These are phyloP conservation scores for Falco concolor DNA, from an alignment of 2,797 vertebrate species.

Conservation along the genomic window DNA sequence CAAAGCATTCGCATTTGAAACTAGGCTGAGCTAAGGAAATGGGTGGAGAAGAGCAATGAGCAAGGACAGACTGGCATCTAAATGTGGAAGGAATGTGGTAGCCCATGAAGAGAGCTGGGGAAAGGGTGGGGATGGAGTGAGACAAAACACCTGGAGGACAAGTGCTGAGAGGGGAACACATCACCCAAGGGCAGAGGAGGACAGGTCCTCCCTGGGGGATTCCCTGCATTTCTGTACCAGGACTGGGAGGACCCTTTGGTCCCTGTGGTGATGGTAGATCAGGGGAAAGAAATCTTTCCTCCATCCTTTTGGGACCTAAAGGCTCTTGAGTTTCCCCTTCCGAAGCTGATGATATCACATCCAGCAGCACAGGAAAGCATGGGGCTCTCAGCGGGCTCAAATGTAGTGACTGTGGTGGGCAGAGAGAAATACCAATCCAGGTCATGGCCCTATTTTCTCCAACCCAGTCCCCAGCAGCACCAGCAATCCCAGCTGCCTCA, in stretches of 20 bases:
- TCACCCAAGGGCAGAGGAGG: neutral
- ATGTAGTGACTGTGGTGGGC: neutral
- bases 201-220: neutral
- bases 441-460: neutral
- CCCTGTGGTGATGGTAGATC: neutral
- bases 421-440: neutral
- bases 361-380: neutral
- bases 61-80: neutral
- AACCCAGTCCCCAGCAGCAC: neutral
- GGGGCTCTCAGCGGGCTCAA: accelerated
- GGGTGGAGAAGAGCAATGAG: constrained; percentile 22
- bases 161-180: neutral
- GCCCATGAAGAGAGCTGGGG: neutral
- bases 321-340: neutral
- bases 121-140: neutral
- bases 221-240: neutral
- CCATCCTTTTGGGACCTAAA: neutral
- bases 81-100: neutral
- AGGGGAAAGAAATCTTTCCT: neutral
- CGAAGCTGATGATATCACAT: neutral
- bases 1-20: neutral
- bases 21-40: neutral
- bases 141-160: accelerated
- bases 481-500: neutral
- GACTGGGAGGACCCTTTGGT: neutral